Conservation (phyloP, 2,797 vertebrate species). For the Eptatretus atami region DNA sequence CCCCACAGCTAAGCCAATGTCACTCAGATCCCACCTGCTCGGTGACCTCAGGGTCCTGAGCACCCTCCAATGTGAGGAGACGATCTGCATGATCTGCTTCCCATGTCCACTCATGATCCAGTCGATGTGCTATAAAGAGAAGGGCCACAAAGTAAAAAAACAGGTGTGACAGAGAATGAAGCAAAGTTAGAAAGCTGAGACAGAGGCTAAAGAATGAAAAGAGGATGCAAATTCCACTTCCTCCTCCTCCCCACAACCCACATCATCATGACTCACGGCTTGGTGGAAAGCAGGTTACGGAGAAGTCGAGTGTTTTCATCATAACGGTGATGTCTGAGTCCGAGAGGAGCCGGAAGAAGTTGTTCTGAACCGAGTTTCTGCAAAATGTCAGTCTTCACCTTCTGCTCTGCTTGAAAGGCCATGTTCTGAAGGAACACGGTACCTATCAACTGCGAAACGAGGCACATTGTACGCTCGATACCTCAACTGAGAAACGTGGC, state of each 20-base stretch:
- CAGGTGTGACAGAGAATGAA: too few relatives aligned
- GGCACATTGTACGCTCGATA: too few relatives aligned
- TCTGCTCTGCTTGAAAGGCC: constrained; percentile 96
- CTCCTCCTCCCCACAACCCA: too few relatives aligned
- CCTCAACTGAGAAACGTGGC: too few relatives aligned
- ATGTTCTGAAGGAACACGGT: constrained; percentile 37
- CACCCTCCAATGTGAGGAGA: constrained; percentile 90
- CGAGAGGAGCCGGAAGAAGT: constrained; percentile 64
- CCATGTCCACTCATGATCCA: constrained; percentile 97
- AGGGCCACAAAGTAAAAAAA: too few relatives aligned
- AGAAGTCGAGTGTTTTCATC: constrained; percentile 88
- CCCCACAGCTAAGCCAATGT: too few relatives aligned
- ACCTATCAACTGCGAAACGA: not conserved
- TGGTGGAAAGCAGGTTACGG: constrained; percentile 66
- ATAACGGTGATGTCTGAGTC: constrained; percentile 78
- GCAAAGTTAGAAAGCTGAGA: too few relatives aligned
- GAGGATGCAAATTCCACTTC: too few relatives aligned
- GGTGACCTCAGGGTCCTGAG: constrained; percentile 80
- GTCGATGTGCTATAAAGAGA: constrained; percentile 57
- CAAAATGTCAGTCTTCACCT: constrained; percentile 89
- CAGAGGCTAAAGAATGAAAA: too few relatives aligned
- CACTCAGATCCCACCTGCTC: constrained; percentile 39
- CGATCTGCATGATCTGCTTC: constrained; percentile 95
- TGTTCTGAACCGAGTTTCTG: constrained; percentile 69
- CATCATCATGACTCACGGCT: constrained; percentile 31